Conservation (phyloP, 2,888 invertebrate species). For the Seira ritae region DNA sequence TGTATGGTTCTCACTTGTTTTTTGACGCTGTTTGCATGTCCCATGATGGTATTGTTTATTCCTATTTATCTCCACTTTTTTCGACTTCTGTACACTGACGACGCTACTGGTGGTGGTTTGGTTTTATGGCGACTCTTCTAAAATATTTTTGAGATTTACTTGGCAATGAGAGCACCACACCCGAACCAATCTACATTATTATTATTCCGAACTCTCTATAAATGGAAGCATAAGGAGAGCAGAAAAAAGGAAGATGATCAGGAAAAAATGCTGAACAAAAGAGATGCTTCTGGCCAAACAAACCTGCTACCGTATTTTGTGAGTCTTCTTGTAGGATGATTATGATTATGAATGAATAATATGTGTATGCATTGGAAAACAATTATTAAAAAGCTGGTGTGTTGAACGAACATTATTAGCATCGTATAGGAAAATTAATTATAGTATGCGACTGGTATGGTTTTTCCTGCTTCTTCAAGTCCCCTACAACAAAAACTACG, state of each 20-base stretch:
- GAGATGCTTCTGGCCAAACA: conserved; percentile 13
- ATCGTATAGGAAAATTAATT: neutral
- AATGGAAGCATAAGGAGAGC: neutral
- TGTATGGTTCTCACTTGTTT: conserved; percentile 42
- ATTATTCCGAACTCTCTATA: conserved; percentile 7
- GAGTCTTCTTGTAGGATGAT: neutral
- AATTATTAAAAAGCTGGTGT: neutral
- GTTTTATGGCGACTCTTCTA: neutral
- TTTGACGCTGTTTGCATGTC: conserved; percentile 24
- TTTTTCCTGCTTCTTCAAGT: conserved; percentile 8
- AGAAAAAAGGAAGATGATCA: conserved; percentile 12
- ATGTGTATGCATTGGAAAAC: neutral
- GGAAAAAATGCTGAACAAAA: conserved; percentile 16
- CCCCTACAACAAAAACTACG: no score
- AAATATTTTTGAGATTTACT: conserved; percentile 31
- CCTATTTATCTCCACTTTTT: neutral
- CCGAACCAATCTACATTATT: conserved; percentile 34
- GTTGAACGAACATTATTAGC: neutral
- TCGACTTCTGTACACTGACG: neutral
- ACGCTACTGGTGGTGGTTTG: conserved; percentile 13
- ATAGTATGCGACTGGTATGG: neutral
- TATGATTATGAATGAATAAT: neutral
- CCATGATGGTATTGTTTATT: conserved; percentile 12
- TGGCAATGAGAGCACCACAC: conserved; percentile 43
- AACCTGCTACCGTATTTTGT: conserved; percentile 29